phyloP scores from a whole-genome alignment of 2,113 vertebrate species.

The Hydrolagus affinis region DNA sequence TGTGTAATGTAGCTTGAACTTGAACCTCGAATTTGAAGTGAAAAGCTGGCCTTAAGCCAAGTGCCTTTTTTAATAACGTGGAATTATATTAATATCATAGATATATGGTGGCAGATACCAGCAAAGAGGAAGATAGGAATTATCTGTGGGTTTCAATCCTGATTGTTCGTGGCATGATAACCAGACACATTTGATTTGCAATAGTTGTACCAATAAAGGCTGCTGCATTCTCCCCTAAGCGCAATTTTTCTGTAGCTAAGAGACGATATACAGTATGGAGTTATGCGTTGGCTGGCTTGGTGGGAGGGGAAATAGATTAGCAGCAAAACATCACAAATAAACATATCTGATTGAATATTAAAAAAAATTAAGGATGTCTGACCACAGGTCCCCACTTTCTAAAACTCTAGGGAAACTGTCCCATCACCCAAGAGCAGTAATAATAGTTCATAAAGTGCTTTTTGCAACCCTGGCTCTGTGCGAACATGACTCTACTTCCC shows the following conservation, averaged over 20 bases:
- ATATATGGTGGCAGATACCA: not conserved
- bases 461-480: not conserved
- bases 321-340: no score
- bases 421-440: no score
- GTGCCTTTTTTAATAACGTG: constrained; percentile 20
- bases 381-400: no score
- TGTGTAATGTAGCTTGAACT: not conserved
- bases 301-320: no score
- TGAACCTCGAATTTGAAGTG: not conserved
- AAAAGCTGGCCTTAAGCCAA: constrained; percentile 5
- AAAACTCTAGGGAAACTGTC: not conserved
- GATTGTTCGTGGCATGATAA: not conserved
- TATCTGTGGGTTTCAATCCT: not conserved
- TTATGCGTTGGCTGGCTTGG: no score
- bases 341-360: no score
- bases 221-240: not conserved
- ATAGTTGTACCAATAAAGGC: not conserved
- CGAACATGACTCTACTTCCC: no score
- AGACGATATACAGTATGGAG: no score
- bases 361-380: no score
- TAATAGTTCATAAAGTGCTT: constrained; percentile 8
- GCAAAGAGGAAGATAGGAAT: not conserved
- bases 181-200: not conserved
- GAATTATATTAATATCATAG: not conserved
- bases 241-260: no score